Conservation (phyloP, 2,888 invertebrate genomes). For the Campoplex capitator region DNA sequence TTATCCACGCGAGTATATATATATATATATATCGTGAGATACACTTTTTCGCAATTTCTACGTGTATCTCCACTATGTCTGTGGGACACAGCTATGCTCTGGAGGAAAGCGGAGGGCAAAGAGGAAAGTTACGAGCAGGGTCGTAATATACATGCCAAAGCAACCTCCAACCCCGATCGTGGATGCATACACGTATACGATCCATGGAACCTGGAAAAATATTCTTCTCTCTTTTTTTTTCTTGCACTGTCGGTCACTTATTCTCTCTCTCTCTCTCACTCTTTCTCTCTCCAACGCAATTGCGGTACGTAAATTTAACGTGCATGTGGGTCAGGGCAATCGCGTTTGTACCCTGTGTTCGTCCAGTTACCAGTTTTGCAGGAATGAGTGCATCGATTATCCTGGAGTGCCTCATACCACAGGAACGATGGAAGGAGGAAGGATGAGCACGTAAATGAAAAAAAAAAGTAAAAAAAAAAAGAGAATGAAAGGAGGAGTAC, state of each 20-base stretch:
- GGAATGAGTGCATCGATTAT: conserved; percentile 60
- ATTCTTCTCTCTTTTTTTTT: conserved; percentile 17
- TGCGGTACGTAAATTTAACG: conserved; percentile 27
- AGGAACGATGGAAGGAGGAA: conserved; percentile 12
- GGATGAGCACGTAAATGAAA: conserved; percentile 8
- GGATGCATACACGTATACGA: conserved; percentile 32
- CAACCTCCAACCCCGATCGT: conserved; percentile 14
- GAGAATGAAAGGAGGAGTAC: conserved; percentile 8
- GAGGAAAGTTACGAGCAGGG: conserved; percentile 54
- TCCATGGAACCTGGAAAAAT: conserved; percentile 39
- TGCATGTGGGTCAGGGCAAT: conserved; percentile 58
- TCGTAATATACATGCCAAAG: conserved; percentile 59
- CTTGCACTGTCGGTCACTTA: not conserved
- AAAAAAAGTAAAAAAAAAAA: conserved; percentile 14
- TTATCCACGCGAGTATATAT: not conserved
- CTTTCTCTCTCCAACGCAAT: conserved; percentile 14
- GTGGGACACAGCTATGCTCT: conserved; percentile 5
- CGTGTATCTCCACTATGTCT: conserved; percentile 8
- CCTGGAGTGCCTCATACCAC: conserved; percentile 31
- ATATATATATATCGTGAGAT: not conserved
- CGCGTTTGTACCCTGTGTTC: conserved; percentile 16
- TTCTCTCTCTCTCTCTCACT: conserved; percentile 11
- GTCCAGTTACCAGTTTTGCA: conserved; percentile 54
- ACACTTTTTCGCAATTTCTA: conserved; percentile 42
- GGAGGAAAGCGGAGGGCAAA: not conserved